Conservation (phyloP, 2,888 invertebrate species). For the Entomobrya multifasciata region DNA sequence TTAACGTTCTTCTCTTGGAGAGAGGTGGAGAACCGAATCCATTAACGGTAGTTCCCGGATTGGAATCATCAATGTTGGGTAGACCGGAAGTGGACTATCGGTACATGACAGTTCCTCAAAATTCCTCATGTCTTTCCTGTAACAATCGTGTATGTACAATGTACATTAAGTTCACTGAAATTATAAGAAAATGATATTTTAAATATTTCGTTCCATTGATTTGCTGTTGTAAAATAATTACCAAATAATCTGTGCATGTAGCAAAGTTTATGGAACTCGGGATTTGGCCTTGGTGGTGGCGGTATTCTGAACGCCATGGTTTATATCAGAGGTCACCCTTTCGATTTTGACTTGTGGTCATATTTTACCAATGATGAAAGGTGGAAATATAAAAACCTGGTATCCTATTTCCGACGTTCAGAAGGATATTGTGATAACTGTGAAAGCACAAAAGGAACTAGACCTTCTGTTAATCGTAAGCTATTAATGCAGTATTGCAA, state of each 20-base stretch:
- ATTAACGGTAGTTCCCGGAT: conserved; percentile 58
- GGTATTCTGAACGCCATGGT: conserved; percentile 88
- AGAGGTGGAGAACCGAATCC: conserved; percentile 84
- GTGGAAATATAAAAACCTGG: conserved; percentile 81
- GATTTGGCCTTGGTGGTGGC: conserved; percentile 89
- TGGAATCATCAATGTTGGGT: conserved; percentile 84
- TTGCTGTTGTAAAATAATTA: no score
- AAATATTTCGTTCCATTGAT: no score
- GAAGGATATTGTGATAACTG: conserved; percentile 71
- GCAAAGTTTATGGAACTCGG: conserved; percentile 87
- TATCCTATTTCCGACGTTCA: conserved; percentile 82
- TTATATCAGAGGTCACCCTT: conserved; percentile 86
- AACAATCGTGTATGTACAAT: conserved; percentile 82
- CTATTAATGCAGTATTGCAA: background rate
- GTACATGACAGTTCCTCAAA: conserved; percentile 85
- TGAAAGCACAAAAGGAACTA: conserved; percentile 29
- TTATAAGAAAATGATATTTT: no score
- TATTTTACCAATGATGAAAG: conserved; percentile 80
- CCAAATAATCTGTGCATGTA: no score
- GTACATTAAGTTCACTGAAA: no score
- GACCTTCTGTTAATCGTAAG: conserved; percentile 54
- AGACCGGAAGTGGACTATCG: conserved; percentile 84
- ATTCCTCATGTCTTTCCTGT: conserved; percentile 85
- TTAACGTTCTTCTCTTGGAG: conserved; percentile 86
- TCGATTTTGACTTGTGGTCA: conserved; percentile 86